Conservation (phyloP, 2,888 invertebrate species). For the Metallyticus violacea region DNA sequence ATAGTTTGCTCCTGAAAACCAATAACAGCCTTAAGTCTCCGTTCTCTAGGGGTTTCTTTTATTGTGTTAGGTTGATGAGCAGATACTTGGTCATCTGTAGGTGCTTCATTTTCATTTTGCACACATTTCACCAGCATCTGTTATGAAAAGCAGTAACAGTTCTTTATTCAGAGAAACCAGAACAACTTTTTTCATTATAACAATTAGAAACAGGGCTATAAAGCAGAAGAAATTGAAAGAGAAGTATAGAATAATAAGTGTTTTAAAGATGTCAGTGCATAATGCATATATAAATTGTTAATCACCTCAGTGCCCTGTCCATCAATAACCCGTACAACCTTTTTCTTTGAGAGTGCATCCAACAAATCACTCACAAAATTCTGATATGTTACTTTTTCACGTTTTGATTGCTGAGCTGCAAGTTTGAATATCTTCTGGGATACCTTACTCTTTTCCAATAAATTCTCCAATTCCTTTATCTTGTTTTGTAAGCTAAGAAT, state of each 20-base stretch:
- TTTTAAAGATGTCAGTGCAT: neutral
- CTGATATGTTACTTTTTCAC: conserved; percentile 5
- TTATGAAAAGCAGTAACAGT: neutral
- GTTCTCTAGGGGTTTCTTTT: neutral
- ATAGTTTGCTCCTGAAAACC: neutral
- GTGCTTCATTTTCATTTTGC: neutral
- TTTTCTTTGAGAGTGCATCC: neutral
- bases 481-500: neutral
- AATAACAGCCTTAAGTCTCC: neutral
- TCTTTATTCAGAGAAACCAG: neutral
- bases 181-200: neutral
- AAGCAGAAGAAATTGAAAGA: neutral
- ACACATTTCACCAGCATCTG: neutral
- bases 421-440: conserved; percentile 11
- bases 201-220: too few species aligned
- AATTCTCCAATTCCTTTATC: neutral
- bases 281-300: neutral
- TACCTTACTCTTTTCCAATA: neutral
- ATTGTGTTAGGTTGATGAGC: neutral
- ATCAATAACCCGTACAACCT: conserved; percentile 7
- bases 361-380: conserved; percentile 14
- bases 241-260: neutral
- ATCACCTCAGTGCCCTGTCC: conserved; percentile 16
- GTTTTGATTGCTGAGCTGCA: neutral
- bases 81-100: neutral